A percentile compares a stretch with the other conserved stretches of the same genome.
phyloP scores from a whole-genome alignment of 2,113 vertebrate species.

The Sarotherodon lohbergeri region DNA sequence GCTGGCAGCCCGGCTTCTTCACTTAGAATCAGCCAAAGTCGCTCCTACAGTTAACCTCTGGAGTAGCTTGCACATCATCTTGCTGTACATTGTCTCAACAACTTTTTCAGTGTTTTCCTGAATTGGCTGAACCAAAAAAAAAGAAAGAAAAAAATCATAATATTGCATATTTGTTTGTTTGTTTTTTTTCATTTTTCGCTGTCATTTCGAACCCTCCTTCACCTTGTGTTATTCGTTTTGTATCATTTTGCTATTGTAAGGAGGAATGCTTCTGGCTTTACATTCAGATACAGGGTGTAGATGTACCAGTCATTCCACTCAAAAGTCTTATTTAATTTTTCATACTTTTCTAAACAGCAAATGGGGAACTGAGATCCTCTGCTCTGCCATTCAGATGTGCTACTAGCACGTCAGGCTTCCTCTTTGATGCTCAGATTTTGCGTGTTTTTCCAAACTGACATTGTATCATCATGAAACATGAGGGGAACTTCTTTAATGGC shows the following conservation, averaged over 20 bases:
- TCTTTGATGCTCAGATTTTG: background rate
- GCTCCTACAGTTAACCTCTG: background rate
- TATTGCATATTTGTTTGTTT: background rate
- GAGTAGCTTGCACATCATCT: background rate
- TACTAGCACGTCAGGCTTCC: background rate
- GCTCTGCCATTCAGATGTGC: background rate
- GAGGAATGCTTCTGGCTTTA: background rate
- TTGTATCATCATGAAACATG: background rate
- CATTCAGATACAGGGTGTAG: background rate
- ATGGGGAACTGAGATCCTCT: background rate
- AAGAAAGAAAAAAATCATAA: fast-evolving
- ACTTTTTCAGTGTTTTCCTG: background rate
- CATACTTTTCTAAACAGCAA: background rate
- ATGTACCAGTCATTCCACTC: background rate
- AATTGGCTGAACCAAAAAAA: background rate
- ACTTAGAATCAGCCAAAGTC: background rate
- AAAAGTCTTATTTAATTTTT: background rate
- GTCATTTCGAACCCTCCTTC: fast-evolving
- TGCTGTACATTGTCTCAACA: background rate
- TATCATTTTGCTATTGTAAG: background rate
- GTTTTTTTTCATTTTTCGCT: background rate
- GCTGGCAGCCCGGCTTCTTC: background rate
- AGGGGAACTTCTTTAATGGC: background rate
- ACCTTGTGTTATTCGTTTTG: background rate
- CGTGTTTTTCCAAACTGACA: background rate